These are phyloP conservation scores for Trissolcus japonicus DNA, from an alignment of 2,888 invertebrate species.

Conservation along the genomic window DNA sequence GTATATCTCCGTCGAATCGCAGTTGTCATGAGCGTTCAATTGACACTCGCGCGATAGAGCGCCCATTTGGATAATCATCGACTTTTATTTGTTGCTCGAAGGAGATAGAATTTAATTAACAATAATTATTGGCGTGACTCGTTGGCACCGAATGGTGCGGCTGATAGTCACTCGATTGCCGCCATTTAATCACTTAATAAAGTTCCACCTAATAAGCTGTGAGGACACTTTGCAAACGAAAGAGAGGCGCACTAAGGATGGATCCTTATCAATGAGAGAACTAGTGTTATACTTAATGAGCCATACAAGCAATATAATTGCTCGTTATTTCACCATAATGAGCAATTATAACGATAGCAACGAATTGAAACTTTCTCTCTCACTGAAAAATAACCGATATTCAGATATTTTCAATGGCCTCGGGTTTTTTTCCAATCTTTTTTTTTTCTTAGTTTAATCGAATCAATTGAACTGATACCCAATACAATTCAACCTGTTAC, in stretches of 20 bases:
- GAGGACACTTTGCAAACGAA: no score
- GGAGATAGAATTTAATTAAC: conserved; percentile 39
- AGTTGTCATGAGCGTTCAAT: conserved; percentile 19
- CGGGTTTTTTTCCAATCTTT: no score
- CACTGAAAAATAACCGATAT: no score
- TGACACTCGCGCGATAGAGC: conserved; percentile 19
- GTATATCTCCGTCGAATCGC: conserved; percentile 49
- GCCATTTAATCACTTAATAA: conserved; percentile 33
- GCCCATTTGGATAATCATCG: not conserved
- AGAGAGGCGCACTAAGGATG: not conserved
- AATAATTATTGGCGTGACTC: conserved; percentile 34
- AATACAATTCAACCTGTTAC: no score
- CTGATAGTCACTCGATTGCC: conserved; percentile 33
- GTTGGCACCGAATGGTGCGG: conserved; percentile 36
- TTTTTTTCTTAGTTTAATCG: no score
- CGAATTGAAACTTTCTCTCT: no score
- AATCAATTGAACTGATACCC: no score
- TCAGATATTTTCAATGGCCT: no score
- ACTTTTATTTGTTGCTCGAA: conserved; percentile 14
- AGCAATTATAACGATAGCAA: no score
- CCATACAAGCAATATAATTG: not conserved
- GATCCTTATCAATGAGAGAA: not conserved
- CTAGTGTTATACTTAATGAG: not conserved
- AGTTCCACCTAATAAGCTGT: conserved; percentile 5
- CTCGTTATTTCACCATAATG: not conserved